A percentile compares a stretch with the other conserved stretches of the same genome.
Evolutionary conservation across 1,140 invertebrate species (phyloP).

Genomic region (Rhopalosiphum maidis): DNA sequence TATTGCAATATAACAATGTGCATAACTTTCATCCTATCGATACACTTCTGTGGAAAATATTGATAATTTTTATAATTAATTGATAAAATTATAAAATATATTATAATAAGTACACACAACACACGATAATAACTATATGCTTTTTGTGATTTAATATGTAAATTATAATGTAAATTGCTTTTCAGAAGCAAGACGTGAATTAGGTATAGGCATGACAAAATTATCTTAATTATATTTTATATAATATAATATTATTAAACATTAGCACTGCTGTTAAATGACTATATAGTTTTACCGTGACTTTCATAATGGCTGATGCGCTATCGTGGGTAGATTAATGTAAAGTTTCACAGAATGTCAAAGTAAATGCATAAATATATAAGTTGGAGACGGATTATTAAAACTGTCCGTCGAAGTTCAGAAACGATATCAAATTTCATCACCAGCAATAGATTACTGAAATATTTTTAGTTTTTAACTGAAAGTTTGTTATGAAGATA

Average conservation of each 20-base stretch:
- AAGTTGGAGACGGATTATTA: slow-evolving; percentile 1
- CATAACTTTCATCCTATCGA: no score
- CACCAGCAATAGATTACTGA: neutral
- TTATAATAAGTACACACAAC: no score
- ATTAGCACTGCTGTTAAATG: neutral
- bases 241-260: neutral
- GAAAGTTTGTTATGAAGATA: neutral
- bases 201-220: neutral
- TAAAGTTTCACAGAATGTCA: slow-evolving; percentile 36
- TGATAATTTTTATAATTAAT: no score
- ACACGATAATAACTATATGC: no score
- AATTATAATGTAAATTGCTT: neutral
- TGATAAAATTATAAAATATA: no score
- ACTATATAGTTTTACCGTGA: neutral
- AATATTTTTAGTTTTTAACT: neutral
- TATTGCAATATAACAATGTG: no score
- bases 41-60: no score
- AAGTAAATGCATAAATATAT: slow-evolving; percentile 28
- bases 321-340: neutral
- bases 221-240: neutral
- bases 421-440: neutral
- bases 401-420: slow-evolving; percentile 34
- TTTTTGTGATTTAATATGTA: no score
- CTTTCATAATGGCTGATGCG: slow-evolving; percentile 15
- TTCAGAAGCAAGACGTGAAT: neutral